Percentiles rank a stretch among this genome's conserved stretches.
Conservation (phyloP, 2,113 vertebrate genomes). For the Rhea americana region DNA sequence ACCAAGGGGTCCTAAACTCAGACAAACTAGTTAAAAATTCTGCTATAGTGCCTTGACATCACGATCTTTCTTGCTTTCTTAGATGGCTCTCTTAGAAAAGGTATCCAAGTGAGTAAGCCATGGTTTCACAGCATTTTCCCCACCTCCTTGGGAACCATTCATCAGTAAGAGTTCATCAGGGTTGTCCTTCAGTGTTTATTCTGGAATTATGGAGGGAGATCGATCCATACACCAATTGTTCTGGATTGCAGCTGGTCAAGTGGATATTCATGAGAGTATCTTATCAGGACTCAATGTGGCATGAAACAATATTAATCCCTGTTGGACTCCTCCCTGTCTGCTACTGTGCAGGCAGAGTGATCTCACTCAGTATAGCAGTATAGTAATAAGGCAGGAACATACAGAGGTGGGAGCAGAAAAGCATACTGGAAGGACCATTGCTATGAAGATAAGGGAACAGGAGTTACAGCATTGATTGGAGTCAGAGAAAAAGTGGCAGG, state of each 20-base stretch:
- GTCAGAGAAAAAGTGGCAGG: not conserved
- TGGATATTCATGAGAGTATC: not conserved
- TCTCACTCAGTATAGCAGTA: rapidly evolving
- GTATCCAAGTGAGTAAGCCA: not conserved
- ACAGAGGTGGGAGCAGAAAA: not conserved
- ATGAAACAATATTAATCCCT: not conserved
- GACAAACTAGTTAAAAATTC: not conserved
- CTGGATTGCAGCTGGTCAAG: not conserved
- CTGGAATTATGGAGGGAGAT: not conserved
- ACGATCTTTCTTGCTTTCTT: not conserved
- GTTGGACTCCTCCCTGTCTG: not conserved
- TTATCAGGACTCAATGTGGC: not conserved
- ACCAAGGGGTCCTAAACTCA: not conserved
- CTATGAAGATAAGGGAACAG: not conserved
- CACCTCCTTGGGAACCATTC: not conserved
- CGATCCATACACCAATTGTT: not conserved
- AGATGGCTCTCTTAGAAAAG: not conserved
- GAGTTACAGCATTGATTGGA: not conserved
- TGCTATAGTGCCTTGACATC: not conserved
- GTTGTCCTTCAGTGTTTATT: slow-evolving; percentile 6
- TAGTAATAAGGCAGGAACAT: not conserved
- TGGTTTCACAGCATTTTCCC: not conserved
- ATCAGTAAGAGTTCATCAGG: not conserved
- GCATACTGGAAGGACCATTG: not conserved
- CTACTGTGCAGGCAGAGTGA: not conserved